Evolutionary conservation across 2,113 vertebrate species (phyloP).

Genomic region (Taxidea taxus): DNA sequence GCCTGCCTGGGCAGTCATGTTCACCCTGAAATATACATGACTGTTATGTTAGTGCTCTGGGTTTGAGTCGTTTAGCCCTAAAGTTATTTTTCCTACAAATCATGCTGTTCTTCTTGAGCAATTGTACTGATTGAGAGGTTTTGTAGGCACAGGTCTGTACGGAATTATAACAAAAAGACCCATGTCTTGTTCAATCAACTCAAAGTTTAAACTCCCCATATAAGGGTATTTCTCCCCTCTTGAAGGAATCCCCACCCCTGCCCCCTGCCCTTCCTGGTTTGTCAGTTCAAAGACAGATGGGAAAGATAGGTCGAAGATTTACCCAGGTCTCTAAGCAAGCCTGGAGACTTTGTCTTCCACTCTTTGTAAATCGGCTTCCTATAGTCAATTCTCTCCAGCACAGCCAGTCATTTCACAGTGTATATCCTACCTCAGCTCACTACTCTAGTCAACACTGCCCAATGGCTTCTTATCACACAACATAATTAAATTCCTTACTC

Average conservation of each 20-base stretch:
- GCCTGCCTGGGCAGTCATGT: accelerated
- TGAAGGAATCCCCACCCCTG: background rate
- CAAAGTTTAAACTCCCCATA: background rate
- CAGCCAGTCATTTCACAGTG: background rate
- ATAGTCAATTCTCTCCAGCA: no score
- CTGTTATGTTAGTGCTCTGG: background rate
- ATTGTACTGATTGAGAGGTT: background rate
- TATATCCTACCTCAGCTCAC: background rate
- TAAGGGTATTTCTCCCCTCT: background rate
- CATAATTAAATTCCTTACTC: background rate
- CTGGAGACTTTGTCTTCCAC: background rate
- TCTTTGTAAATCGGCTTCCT: background rate
- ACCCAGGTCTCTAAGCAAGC: background rate
- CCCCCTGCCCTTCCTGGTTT: background rate
- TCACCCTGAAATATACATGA: background rate
- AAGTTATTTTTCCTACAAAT: background rate
- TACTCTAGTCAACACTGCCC: background rate
- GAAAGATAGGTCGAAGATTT: background rate
- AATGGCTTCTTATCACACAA: background rate
- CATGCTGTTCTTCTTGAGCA: background rate
- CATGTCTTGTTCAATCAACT: background rate
- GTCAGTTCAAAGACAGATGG: background rate
- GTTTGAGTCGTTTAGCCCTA: background rate
- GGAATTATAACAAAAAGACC: background rate
- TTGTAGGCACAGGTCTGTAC: background rate